Evolutionary conservation across 2,888 invertebrate genomes (phyloP), one percentile per base, ranked within the genome.

Genomic region (Sinodicranocentrus sp.): DNA sequence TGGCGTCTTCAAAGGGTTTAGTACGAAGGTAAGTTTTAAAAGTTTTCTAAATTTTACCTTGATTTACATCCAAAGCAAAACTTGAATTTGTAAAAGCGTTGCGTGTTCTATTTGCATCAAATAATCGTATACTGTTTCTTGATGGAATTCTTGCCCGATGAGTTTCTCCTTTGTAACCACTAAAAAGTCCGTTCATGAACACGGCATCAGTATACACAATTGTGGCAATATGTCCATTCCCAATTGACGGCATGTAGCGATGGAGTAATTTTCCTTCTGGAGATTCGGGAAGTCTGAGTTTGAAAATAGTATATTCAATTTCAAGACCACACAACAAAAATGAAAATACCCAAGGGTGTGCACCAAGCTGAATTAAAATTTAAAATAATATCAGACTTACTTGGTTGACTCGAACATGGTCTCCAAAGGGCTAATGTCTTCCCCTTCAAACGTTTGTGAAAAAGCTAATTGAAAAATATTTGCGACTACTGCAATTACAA

Each of bases 111-210:
- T 44, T 65, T 23, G 1, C 1, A 23, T 57, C 57, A 25, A 57
- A 21, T 6, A 88, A 21, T 10, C 82, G 72, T 28, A 88, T 78
- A 26, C 87, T 88, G 65, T 87, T 88, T 44, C 84, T 70, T 0
- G 87, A 85, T 2, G 86, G 88, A 73, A 89, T 86, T 54, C 87
- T 28, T 1, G 89, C 89, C 63, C 89, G 70, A 71, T 88, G 88
- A 61, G 80, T 84, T 39, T 88, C 85, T 1, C 89, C 89, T 21
- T 72, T 48, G n/a, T 73, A 75, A 13, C 89, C 89, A 76, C 87
- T 89, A 82, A 86, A 89, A 0, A 89, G 43, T 8, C 89, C 88
- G 70, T 89, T 88, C 86, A 89, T 86, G 77, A 61, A 89, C 10
- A 89, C 85, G 10, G 87, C 84, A 52, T 88, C 86, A 2, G 87